Base-by-base conservation (phyloP, 2,888 invertebrate genomes). In the Hirtodrosophila confusa region DNA sequence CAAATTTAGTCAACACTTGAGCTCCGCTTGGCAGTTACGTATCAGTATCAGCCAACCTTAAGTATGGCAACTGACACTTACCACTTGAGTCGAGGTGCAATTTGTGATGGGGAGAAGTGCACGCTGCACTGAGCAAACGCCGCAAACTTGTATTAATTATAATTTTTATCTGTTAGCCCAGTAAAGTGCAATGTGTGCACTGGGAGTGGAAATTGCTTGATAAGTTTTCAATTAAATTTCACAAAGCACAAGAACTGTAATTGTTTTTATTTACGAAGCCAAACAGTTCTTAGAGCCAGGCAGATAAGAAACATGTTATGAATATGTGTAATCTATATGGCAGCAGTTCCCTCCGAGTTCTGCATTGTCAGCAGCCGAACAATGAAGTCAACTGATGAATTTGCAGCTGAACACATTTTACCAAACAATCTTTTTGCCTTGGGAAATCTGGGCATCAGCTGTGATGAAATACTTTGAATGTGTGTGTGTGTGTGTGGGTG, bases 151-250 rank as follows among this genome's bases (percentile, higher is more conserved):
- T 45, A 69, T 76, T 74, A 58, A 76, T 74, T 71, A 67, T 40
- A 75, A 36, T 49, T 69, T 66, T 57, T 64, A 72, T 75, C 45
- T 48, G 6, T 10, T 43, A 45, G 44, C 17, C 55, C 17, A 17
- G 17, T 57, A 54, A 54, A 73, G 57, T 51, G 37, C 35, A 53
- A 29, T 45, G 40, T 54, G 61, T 49, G 50, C 69, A 49, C 44
- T 50, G 35, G 39, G 49, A 65, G 73, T 73, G 77, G 63, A 69
- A 73, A 73, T 55, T 66, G 64, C 60, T 73, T 76, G 76, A 83
- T 83, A 78, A 78, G 65, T 69, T 83, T 78, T 83, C 56, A 80
- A 78, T 78, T 83, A 69, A 83, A 54, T 48, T 51, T 43, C 44
- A 75, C 63, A 75, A 64, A 51, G 48, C 50, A 64, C 39, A 31